Conservation (phyloP, 2,113 vertebrate species). For the Jaculus jaculus region DNA sequence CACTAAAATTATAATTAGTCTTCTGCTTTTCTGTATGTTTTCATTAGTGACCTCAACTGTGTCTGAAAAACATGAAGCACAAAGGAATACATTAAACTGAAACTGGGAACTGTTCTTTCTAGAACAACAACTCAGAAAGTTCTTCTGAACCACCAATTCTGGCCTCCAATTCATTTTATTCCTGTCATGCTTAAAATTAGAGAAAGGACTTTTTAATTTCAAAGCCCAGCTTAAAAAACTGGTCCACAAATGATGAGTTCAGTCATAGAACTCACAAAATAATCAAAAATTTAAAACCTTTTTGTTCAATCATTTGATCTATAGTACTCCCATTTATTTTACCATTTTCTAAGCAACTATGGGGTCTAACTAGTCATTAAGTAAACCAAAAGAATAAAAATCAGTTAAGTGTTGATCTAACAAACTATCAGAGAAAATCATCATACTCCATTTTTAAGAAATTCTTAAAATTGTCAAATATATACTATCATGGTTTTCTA, state of each 20-base stretch:
- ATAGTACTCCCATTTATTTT: not conserved
- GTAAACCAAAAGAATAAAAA: conserved; percentile 7
- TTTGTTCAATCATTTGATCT: not conserved
- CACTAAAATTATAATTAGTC: conserved; percentile 90
- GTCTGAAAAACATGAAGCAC: conserved; percentile 78
- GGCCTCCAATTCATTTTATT: not conserved
- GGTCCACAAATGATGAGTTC: not conserved
- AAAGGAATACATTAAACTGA: not conserved
- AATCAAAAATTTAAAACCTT: not conserved
- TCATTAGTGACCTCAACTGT: conserved; percentile 80
- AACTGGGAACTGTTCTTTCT: not conserved
- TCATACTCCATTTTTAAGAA: not conserved
- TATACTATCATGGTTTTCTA: not conserved
- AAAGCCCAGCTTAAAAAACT: not conserved
- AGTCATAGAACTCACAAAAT: not conserved
- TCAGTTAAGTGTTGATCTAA: not conserved
- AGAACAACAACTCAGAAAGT: not conserved
- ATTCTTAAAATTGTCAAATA: not conserved
- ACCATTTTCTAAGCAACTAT: not conserved
- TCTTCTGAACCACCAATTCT: not conserved
- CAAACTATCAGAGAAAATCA: not conserved
- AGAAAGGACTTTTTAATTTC: not conserved
- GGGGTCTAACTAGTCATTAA: not conserved
- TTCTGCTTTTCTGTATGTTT: conserved; percentile 89
- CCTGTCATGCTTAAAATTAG: not conserved